These are phyloP conservation scores for Steinernema carpocapsae DNA, from an alignment of 2,888 invertebrate genomes.

Conservation along the genomic window DNA sequence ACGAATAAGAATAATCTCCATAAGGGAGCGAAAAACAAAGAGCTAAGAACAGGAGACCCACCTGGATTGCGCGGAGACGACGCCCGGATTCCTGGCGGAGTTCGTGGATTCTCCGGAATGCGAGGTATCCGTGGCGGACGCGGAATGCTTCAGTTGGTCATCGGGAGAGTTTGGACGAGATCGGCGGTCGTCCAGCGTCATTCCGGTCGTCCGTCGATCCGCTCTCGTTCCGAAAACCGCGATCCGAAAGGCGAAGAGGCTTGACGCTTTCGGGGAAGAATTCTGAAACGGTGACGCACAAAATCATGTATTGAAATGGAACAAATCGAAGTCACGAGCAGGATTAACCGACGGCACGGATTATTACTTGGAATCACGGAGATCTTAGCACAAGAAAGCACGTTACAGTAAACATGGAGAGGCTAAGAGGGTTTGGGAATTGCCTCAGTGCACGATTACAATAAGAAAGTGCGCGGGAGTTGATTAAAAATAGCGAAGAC, in stretches of 20 bases:
- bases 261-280: background rate
- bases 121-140: background rate
- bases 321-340: background rate
- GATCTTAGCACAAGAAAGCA: too few species aligned
- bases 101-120: too few species aligned
- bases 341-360: background rate
- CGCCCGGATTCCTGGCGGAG: background rate
- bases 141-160: background rate
- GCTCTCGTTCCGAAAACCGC: background rate
- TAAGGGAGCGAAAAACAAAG: background rate
- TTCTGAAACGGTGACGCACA: too few species aligned
- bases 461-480: too few species aligned
- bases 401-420: too few species aligned
- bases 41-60: background rate
- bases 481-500: too few species aligned
- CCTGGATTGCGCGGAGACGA: background rate
- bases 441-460: too few species aligned
- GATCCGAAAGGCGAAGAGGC: background rate
- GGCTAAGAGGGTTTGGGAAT: too few species aligned
- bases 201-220: background rate
- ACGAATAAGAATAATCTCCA: background rate
- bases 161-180: background rate
- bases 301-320: background rate
- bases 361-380: too few species aligned
- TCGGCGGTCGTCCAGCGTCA: background rate